Conservation (phyloP, 2,113 vertebrate species). For the Anguilla japonica region DNA sequence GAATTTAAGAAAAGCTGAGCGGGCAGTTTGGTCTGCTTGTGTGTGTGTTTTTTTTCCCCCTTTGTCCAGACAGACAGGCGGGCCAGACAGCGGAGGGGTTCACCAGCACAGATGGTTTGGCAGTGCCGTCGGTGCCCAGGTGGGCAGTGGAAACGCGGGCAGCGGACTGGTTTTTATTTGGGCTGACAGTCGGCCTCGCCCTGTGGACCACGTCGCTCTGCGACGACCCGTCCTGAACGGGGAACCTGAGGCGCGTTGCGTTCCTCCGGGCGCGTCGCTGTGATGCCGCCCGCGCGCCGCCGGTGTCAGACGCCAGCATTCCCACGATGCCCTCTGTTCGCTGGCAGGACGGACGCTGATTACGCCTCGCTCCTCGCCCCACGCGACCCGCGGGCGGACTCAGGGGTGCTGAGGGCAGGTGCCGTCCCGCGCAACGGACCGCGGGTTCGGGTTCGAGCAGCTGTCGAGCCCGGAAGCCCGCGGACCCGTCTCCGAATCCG, state of each 20-base stretch:
- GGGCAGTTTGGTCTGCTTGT: background rate
- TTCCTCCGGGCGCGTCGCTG: background rate
- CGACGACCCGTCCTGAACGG: background rate
- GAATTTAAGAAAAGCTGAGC: too few species aligned
- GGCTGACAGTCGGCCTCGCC: too few species aligned
- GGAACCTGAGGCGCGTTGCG: background rate
- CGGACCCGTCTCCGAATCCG: conserved; percentile 35
- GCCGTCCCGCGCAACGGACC: conserved; percentile 28
- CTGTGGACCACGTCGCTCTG: too few species aligned
- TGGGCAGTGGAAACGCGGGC: too few species aligned
- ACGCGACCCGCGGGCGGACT: conserved; percentile 1
- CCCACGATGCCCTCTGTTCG: background rate
- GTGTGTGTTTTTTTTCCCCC: too few species aligned
- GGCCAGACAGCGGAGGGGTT: too few species aligned
- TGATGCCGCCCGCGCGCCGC: too few species aligned
- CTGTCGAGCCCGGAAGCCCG: conserved; percentile 39
- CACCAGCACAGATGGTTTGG: too few species aligned
- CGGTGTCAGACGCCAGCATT: background rate
- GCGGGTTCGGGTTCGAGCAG: conserved; percentile 29
- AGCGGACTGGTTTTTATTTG: too few species aligned
- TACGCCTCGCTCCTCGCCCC: background rate
- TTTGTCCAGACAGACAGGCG: too few species aligned
- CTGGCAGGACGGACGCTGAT: background rate
- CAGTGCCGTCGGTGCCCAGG: too few species aligned
- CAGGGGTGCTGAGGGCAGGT: background rate